Base-by-base conservation (phyloP, 2,113 vertebrate genomes). In the Eudorcas thomsonii region DNA sequence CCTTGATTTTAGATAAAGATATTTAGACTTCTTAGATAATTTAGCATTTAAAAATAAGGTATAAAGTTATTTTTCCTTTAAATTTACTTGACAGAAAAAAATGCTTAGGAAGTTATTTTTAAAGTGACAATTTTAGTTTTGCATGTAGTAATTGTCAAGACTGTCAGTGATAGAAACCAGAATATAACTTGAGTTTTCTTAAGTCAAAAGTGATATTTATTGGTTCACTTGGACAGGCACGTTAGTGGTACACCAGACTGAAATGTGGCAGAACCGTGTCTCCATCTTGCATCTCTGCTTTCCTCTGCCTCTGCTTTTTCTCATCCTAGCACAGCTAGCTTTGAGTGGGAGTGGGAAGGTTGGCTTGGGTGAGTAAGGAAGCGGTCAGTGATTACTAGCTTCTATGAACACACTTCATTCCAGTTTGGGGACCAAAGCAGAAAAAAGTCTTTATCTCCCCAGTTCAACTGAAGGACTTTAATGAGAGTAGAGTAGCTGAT, bases 1-100 rank as follows among this genome's bases (percentile, higher is more conserved):
- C 28, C 28, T 87, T 94, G 50, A n/a, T 91, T 96, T 96, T 82
- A 86, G 39, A 96, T 71, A 57, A 78, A 82, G 26, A 78, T 64
- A 52, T 80, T 81, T 84, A 82, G 43, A 62, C 48, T 36, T 3
- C 2, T 67, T 43, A 92, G 26, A 59, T 21, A n/a, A 54, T 81
- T 96, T 48, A 25, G 6, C 25, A n/a, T 71, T 81, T n/a, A 12
- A 33, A 80, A 97, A 97, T 64, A 14, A 57, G 43, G 3, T n/a
- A 48, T 94, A 71, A 84, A 55, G 13, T 88, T 64, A 26, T 87
- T 82, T 90, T 91, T 48, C 30, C 30, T 60, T 93, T 93, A 88
- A 77, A 85, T 88, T 91, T 88, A 85, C 36, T 86, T 82, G 28
- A 83, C 12, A 93, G 2, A 89, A 85, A 87, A 2, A 3, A 33